A percentile compares a stretch with the other conserved stretches of the same genome.
Conservation (phyloP, 2,113 vertebrate species). For the Cyphomyrus discorhynchus region DNA sequence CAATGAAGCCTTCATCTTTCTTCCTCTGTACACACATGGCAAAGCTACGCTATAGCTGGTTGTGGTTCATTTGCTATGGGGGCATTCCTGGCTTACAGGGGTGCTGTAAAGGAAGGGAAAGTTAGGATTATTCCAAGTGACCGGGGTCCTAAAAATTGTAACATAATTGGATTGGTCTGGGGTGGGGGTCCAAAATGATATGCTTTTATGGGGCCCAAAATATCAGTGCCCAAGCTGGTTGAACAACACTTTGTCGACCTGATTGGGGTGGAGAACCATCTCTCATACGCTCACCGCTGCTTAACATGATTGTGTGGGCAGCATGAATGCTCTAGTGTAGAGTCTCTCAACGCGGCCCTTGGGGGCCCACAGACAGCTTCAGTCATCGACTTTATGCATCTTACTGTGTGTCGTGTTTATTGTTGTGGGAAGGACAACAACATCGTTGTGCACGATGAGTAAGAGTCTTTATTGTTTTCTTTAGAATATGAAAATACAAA, state of each 20-base stretch:
- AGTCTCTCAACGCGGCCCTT: neutral
- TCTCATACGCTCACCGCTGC: neutral
- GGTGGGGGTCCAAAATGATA: neutral
- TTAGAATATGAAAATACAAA: conserved; percentile 61
- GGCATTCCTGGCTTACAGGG: neutral
- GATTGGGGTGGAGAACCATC: neutral
- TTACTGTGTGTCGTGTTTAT: neutral
- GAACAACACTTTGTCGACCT: neutral
- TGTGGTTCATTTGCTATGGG: neutral
- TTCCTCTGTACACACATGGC: neutral
- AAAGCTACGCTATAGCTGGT: neutral
- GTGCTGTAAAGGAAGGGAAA: neutral
- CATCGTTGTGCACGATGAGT: neutral
- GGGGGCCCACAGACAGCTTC: neutral
- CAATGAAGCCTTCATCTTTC: neutral
- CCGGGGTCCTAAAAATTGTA: neutral
- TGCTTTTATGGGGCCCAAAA: too few species aligned
- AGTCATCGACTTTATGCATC: neutral
- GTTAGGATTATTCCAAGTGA: neutral
- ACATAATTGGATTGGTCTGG: neutral
- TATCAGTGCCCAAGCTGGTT: neutral
- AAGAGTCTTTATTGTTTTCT: conserved; percentile 27
- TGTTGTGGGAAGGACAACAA: neutral
- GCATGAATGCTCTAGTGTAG: neutral
- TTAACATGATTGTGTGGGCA: neutral